Percentiles rank a stretch among this genome's conserved stretches.
These are phyloP conservation scores for Cephus rjabovi DNA, from an alignment of 2,888 invertebrate species.

Conservation along the genomic window DNA sequence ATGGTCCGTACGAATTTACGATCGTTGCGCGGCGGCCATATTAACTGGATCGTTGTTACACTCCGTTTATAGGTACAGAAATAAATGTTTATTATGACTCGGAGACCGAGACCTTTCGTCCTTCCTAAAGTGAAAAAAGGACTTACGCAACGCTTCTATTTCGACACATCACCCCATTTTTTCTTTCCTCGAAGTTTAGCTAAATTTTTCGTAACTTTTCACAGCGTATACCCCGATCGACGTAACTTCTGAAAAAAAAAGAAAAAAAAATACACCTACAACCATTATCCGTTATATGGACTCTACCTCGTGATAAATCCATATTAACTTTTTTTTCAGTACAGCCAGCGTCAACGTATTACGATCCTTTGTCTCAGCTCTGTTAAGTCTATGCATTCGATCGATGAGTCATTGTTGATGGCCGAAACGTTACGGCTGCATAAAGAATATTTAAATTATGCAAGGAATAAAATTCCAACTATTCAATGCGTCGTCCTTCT, in stretches of 20 bases:
- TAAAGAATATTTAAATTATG: not conserved
- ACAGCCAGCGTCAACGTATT: too few relatives aligned
- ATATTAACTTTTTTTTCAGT: not conserved
- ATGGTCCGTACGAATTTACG: not conserved
- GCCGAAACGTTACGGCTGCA: not conserved
- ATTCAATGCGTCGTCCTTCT: not conserved
- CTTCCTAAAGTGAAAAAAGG: not conserved
- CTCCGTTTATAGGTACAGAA: not conserved
- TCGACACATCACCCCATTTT: not conserved
- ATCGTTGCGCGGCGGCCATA: not conserved
- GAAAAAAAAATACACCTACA: not conserved
- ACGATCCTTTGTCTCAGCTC: not conserved
- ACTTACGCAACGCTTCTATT: not conserved
- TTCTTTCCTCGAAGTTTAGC: not conserved
- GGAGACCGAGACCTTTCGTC: not conserved
- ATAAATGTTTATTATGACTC: not conserved
- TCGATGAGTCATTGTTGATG: not conserved
- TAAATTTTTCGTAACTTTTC: not conserved
- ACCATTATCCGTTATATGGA: not conserved
- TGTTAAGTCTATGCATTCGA: not conserved
- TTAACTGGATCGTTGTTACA: not conserved
- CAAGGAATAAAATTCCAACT: not conserved
- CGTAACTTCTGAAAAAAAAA: not conserved
- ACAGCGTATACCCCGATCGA: not conserved
- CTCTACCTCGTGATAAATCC: not conserved